These are phyloP conservation scores for Lepidocolaptes lacrymiger DNA, from an alignment of 2,797 vertebrate species.

Conservation along the genomic window DNA sequence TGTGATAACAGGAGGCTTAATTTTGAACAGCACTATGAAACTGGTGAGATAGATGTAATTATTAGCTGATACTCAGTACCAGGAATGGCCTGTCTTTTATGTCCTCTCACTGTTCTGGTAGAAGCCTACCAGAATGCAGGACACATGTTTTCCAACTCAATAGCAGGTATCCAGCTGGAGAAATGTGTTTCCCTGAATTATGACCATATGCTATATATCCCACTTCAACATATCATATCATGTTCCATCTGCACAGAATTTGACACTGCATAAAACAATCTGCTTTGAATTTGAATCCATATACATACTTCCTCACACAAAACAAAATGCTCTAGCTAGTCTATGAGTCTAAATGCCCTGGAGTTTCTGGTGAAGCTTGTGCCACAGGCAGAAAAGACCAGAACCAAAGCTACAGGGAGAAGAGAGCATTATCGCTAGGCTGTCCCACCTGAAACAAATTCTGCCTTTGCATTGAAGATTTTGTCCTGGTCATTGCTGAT, in stretches of 20 bases:
- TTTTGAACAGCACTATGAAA: constrained; percentile 13
- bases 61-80: constrained; percentile 22
- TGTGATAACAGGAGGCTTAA: constrained; percentile 9
- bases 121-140: constrained; percentile 53
- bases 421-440: background rate
- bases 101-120: constrained; percentile 22
- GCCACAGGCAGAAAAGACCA: background rate
- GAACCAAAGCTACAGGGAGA: background rate
- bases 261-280: constrained; percentile 54
- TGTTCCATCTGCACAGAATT: constrained; percentile 57
- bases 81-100: constrained; percentile 17
- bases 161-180: constrained; percentile 57
- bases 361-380: background rate
- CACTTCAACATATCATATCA: constrained; percentile 47
- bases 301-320: background rate
- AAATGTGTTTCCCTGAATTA: constrained; percentile 68
- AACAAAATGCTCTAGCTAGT: background rate
- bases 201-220: constrained; percentile 51
- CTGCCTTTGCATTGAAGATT: background rate
- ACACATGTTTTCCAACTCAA: constrained; percentile 61
- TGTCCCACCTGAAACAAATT: background rate
- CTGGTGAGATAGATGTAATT: background rate
- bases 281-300: constrained; percentile 57
- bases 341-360: background rate
- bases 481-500: background rate